Evolutionary conservation across 2,797 vertebrate genomes (phyloP).

Genomic region (Hirundo rustica): DNA sequence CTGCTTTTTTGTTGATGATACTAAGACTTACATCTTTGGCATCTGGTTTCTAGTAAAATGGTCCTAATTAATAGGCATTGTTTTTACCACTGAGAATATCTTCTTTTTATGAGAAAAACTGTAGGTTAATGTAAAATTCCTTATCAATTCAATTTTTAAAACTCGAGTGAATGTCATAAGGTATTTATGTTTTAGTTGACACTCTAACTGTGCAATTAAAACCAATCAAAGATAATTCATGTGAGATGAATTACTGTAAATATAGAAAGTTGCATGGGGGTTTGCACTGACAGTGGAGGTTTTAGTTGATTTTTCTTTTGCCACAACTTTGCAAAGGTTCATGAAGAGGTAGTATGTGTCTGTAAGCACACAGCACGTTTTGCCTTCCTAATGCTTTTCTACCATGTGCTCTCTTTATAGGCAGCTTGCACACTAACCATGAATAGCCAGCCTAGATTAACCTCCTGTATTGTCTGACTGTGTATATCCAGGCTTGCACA

Average conservation of each 20-base stretch:
- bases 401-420: not conserved
- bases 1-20: not conserved
- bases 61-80: not conserved
- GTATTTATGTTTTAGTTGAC: not conserved
- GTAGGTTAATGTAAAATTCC: not conserved
- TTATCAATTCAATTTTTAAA: not conserved
- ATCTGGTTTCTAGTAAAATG: not conserved
- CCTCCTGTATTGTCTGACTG: not conserved
- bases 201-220: not conserved
- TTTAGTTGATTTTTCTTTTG: not conserved
- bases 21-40: not conserved
- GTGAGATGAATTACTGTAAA: constrained; percentile 26
- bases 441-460: not conserved
- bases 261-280: not conserved
- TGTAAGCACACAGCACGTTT: not conserved
- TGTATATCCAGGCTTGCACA: not conserved
- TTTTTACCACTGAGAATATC: not conserved
- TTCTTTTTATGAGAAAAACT: not conserved
- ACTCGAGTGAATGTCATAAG: not conserved
- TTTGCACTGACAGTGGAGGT: not conserved
- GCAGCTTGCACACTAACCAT: not conserved
- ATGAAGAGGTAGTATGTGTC: accelerated
- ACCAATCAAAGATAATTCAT: not conserved
- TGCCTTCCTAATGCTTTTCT: not conserved
- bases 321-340: not conserved